These are phyloP conservation scores for Rambutsinella grinnellia DNA, from an alignment of 2,888 invertebrate species.

Conservation along the genomic window DNA sequence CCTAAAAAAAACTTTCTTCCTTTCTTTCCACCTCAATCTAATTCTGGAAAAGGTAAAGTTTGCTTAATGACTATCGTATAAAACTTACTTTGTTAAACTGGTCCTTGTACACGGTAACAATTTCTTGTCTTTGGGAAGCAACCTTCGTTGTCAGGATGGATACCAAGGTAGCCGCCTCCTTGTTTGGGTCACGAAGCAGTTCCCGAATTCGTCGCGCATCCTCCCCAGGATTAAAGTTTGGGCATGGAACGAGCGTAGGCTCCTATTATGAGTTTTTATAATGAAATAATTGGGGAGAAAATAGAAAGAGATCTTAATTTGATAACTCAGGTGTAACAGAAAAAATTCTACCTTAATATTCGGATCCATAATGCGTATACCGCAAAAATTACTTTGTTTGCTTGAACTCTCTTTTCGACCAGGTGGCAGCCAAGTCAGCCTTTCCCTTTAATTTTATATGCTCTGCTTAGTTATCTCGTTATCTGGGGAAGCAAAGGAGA, in stretches of 20 bases:
- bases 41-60: background rate
- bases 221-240: constrained; percentile 34
- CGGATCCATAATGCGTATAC: constrained; percentile 21
- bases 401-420: too few species aligned
- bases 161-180: constrained; percentile 68
- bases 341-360: constrained; percentile 36
- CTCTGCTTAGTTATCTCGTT: background rate
- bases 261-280: constrained; percentile 8
- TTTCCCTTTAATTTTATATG: background rate
- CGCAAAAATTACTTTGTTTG: too few species aligned
- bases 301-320: background rate
- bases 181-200: constrained; percentile 65
- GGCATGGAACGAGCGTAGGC: constrained; percentile 39
- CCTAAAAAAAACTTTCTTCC: background rate
- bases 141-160: constrained; percentile 69
- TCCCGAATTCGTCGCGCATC: constrained; percentile 37
- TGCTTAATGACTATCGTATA: background rate
- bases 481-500: background rate
- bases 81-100: constrained; percentile 44
- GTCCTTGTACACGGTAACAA: constrained; percentile 52
- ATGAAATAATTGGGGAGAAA: background rate
- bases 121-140: constrained; percentile 68
- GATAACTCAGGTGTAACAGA: background rate
- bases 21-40: background rate
- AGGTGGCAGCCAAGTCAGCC: background rate